Conservation (phyloP, 2,888 invertebrate species). For the Lithosia quadra region DNA sequence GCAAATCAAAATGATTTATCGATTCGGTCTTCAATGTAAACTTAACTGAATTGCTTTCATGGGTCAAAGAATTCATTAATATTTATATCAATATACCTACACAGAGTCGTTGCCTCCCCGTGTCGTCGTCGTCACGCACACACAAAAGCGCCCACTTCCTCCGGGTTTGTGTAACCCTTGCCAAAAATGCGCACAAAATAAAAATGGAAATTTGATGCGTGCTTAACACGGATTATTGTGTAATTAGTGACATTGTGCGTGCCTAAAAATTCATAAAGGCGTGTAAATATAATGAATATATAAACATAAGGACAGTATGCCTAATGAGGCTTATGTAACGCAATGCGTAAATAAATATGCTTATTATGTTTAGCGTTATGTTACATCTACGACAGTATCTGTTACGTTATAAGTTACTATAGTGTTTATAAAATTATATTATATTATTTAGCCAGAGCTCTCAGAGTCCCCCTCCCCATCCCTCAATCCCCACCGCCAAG, state of each 20-base stretch:
- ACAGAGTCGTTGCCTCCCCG: not conserved
- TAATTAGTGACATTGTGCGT: constrained; percentile 43
- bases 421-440: too few relatives aligned
- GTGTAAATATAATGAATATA: constrained; percentile 22
- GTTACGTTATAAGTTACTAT: too few relatives aligned
- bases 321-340: constrained; percentile 13
- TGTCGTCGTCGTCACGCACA: not conserved
- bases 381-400: too few relatives aligned
- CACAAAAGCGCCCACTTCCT: not conserved
- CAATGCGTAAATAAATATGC: too few relatives aligned
- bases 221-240: constrained; percentile 42
- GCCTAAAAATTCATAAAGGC: constrained; percentile 23
- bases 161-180: constrained; percentile 10
- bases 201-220: constrained; percentile 42
- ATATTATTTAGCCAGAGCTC: too few relatives aligned
- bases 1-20: too few relatives aligned
- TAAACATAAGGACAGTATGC: constrained; percentile 6
- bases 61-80: not conserved
- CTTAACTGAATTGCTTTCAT: too few relatives aligned
- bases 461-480: too few relatives aligned
- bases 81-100: too few relatives aligned
- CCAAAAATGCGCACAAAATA: constrained; percentile 31
- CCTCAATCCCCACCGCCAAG: not conserved
- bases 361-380: too few relatives aligned
- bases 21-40: too few relatives aligned